Conservation (phyloP, 2,888 invertebrate species). For the Sphecodes monilicornis region DNA sequence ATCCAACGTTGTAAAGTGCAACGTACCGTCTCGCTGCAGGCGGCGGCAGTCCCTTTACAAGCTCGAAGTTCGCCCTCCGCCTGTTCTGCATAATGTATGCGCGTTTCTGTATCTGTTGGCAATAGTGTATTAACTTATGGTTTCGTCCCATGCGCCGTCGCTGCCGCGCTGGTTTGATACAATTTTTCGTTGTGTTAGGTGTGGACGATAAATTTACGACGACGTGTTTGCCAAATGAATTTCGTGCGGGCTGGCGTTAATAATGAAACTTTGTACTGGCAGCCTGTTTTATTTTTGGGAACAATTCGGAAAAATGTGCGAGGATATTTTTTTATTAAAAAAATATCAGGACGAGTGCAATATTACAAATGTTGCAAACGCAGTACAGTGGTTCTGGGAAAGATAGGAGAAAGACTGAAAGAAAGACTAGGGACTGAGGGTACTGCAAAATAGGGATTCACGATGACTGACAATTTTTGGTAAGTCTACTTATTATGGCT, state of each 20-base stretch:
- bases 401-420: too few species aligned
- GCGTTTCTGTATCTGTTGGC: background rate
- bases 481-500: too few species aligned
- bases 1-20: conserved; percentile 1
- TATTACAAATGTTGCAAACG: too few species aligned
- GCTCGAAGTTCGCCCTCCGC: background rate
- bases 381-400: too few species aligned
- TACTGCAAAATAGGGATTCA: too few species aligned
- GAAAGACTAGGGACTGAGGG: too few species aligned
- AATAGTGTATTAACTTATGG: background rate
- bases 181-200: background rate
- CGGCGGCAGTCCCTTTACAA: background rate
- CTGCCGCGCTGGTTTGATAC: background rate
- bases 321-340: background rate
- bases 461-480: too few species aligned
- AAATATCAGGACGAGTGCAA: background rate
- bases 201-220: background rate
- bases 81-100: conserved; percentile 7
- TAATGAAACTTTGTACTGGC: background rate
- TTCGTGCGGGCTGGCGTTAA: background rate
- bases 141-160: background rate
- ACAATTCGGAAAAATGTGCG: background rate
- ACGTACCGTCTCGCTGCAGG: conserved; percentile 9
- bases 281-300: background rate
- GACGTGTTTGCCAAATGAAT: background rate